A percentile compares a stretch with the other conserved stretches of the same genome.
phyloP scores from a whole-genome alignment of 2,888 invertebrate species.

The Theretra japonica region DNA sequence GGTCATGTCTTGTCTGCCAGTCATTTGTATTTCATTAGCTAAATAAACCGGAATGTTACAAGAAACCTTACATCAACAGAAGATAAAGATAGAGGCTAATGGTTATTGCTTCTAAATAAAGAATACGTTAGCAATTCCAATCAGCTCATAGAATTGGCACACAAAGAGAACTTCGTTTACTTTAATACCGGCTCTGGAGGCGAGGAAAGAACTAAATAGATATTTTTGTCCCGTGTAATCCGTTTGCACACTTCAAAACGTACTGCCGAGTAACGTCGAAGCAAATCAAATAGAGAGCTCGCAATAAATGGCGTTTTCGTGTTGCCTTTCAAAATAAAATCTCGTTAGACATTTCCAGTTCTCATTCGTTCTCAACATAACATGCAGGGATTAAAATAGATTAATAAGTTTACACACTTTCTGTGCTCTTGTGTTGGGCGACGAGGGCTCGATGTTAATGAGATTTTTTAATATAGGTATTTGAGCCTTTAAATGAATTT shows the following conservation, averaged over 20 bases:
- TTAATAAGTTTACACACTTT: constrained; percentile 35
- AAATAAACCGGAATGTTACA: no score
- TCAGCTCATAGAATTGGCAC: constrained; percentile 5
- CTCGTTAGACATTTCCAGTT: constrained; percentile 64
- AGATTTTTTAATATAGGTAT: not conserved
- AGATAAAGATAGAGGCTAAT: not conserved
- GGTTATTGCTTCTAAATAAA: not conserved
- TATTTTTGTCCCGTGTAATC: constrained; percentile 62
- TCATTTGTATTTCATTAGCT: no score
- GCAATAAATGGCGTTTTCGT: constrained; percentile 65
- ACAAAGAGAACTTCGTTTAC: constrained; percentile 37
- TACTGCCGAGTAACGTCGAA: constrained; percentile 45
- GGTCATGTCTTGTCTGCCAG: no score
- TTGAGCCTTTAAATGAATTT: no score
- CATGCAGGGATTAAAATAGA: constrained; percentile 49
- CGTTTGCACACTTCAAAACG: constrained; percentile 62
- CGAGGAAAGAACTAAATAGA: constrained; percentile 50
- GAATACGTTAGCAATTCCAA: not conserved
- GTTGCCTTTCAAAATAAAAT: constrained; percentile 64
- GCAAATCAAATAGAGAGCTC: constrained; percentile 65
- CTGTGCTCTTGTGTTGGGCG: not conserved
- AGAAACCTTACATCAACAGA: not conserved
- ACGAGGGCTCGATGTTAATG: not conserved
- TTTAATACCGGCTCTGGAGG: constrained; percentile 43
- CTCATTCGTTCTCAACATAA: constrained; percentile 50